These are phyloP conservation scores for Anarhynchus alexandrinus DNA, from an alignment of 2,113 vertebrate species.

Conservation along the genomic window DNA sequence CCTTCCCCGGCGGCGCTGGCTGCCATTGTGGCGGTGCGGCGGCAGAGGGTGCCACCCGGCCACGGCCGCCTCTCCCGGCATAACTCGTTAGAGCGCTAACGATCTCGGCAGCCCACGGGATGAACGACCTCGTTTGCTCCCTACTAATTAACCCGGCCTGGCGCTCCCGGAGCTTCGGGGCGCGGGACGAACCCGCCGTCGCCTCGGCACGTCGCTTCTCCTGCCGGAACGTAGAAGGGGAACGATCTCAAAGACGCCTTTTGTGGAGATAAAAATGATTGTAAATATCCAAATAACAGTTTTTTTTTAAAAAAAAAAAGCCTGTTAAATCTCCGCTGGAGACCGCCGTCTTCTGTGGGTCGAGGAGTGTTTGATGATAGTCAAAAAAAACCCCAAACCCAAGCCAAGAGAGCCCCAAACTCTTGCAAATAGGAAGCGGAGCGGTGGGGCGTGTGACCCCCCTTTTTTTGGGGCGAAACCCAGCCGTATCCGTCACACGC, in stretches of 20 bases:
- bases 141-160: neutral
- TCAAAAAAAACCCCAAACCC: too few relatives aligned
- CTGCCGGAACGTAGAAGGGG: accelerated
- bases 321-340: neutral
- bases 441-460: accelerated
- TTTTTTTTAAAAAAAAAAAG: neutral
- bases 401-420: neutral
- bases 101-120: neutral
- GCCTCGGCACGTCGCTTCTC: accelerated
- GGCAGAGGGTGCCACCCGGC: neutral
- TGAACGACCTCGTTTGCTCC: neutral
- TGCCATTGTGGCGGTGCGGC: neutral
- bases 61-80: too few relatives aligned
- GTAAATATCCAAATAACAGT: too few relatives aligned
- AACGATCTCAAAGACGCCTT: too few relatives aligned
- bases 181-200: neutral
- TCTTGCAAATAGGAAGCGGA: neutral
- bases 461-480: accelerated
- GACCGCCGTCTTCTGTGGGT: accelerated
- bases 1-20: too few relatives aligned
- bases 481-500: too few relatives aligned
- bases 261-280: neutral
- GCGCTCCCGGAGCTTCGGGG: neutral
- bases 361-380: neutral
- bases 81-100: neutral